Evolutionary conservation across 2,888 invertebrate genomes (phyloP).

Genomic region (Tenodera sinensis): DNA sequence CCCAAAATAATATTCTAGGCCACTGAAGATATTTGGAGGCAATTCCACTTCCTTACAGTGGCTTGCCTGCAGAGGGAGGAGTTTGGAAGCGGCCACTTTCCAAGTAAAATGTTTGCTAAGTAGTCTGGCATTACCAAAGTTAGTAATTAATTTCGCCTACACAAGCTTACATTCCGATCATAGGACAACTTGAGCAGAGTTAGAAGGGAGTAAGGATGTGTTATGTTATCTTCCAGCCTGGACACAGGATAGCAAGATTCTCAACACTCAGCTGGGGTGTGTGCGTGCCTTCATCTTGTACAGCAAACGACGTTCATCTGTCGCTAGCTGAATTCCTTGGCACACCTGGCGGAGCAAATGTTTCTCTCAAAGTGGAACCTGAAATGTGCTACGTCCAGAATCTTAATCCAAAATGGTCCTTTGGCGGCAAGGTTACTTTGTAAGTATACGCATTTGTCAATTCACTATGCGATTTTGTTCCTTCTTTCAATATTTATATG

Average conservation of each 20-base stretch:
- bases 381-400: slow-evolving; percentile 29
- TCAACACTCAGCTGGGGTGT: slow-evolving; percentile 57
- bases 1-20: too few relatives aligned
- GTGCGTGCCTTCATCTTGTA: slow-evolving; percentile 56
- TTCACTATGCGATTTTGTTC: too few relatives aligned
- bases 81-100: too few relatives aligned
- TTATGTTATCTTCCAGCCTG: slow-evolving; percentile 46
- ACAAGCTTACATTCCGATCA: not conserved
- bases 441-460: not conserved
- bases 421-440: not conserved
- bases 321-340: not conserved
- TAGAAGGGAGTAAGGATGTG: slow-evolving; percentile 5
- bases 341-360: slow-evolving; percentile 1
- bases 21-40: too few relatives aligned
- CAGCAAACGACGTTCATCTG: slow-evolving; percentile 50
- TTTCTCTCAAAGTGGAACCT: slow-evolving; percentile 23
- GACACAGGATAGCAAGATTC: slow-evolving; percentile 56
- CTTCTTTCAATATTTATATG: too few relatives aligned
- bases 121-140: not conserved
- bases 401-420: not conserved
- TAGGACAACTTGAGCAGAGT: not conserved
- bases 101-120: too few relatives aligned
- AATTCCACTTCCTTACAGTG: too few relatives aligned
- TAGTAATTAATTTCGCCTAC: not conserved
- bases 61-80: too few relatives aligned